Base-by-base conservation (phyloP, 2,797 vertebrate species). In the Parambassis ranga region DNA sequence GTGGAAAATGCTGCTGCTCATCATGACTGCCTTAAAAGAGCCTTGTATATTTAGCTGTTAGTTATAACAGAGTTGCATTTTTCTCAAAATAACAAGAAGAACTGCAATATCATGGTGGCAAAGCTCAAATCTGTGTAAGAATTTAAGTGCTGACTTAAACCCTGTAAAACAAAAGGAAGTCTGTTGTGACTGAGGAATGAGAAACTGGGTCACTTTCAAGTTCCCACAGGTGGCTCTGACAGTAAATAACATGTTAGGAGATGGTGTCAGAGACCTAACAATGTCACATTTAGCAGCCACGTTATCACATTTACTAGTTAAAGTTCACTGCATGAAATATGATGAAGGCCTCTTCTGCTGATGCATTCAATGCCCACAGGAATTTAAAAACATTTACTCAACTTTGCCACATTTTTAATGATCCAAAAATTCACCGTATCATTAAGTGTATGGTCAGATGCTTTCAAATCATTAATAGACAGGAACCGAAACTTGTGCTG, bases 121-220 rank as follows among this genome's bases (percentile, higher is more conserved):
- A 65, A 75, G 19, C 41, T 72, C 41, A 65, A 52, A 66, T 71
- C 62, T 66, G 37, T 27, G 23, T 23, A 15, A 56, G 59, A 14
- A 43, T 43, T 48, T 42, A 47, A 36, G 50, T 14, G 44, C 36
- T 35, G 39, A 70, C 58, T 71, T 27, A 80, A 64, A 75, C 47
- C 44, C 47, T 24, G n/a, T 32, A 20, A 58, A 73, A 84, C 46
- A 75, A 84, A 81, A 62, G 46, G 22, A 42, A 48, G 66, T 66
- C 13, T 78, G 79, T 76, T 42, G 44, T 56, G 61, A 15, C 18
- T 31, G 32, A 47, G 22, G 18, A 58, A 51, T 3, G 44, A 58
- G 9, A 55, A 15, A 22, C 33, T 3, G 9, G 14, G 5, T 18
- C 15, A 49, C 32, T 9, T 36, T 35, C 10, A 33, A 38, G 27